phyloP scores from a whole-genome alignment of 2,888 invertebrate species.

The Tuta absoluta region DNA sequence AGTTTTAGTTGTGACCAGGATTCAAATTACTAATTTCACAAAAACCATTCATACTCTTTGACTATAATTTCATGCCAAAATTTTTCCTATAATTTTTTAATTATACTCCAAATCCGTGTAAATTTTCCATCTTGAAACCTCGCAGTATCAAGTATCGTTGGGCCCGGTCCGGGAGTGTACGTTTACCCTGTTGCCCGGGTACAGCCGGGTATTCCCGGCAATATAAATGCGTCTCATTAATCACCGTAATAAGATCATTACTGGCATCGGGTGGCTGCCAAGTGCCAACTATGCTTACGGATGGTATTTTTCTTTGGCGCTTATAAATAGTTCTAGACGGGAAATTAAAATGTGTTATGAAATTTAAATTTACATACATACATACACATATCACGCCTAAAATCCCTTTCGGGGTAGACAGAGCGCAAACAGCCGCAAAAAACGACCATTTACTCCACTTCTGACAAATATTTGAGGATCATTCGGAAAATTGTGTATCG shows the following conservation, averaged over 20 bases:
- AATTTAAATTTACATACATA: too few species aligned
- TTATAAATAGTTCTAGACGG: neutral
- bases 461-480: too few species aligned
- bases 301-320: constrained; percentile 6
- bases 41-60: too few species aligned
- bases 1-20: too few species aligned
- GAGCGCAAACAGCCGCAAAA: too few species aligned
- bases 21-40: too few species aligned
- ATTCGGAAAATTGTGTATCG: too few species aligned
- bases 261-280: constrained; percentile 63
- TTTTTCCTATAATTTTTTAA: too few species aligned
- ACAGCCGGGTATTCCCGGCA: constrained; percentile 42
- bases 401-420: too few species aligned
- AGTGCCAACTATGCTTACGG: constrained; percentile 29
- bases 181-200: constrained; percentile 39
- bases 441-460: too few species aligned
- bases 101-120: neutral
- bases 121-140: neutral
- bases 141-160: constrained; percentile 50
- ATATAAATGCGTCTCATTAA: constrained; percentile 77
- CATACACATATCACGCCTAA: too few species aligned
- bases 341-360: neutral
- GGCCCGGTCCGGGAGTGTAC: constrained; percentile 55
- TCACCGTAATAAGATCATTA: constrained; percentile 79
- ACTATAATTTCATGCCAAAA: neutral